These are phyloP conservation scores for Atta texana DNA, from an alignment of 1,140 invertebrate genomes.

Conservation along the genomic window DNA sequence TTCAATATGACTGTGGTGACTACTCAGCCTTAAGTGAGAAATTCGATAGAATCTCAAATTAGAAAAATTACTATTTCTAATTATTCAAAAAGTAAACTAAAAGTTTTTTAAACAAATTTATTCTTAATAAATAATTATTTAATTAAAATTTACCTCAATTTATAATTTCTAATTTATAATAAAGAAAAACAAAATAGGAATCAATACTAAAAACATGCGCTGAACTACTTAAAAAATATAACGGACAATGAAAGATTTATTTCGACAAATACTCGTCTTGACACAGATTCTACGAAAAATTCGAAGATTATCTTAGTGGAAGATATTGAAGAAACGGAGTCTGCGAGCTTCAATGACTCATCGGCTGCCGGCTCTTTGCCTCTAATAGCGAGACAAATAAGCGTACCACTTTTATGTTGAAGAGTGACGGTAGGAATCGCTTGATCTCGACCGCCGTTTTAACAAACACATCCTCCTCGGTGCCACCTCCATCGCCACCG, in stretches of 20 bases:
- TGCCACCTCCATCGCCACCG: slow-evolving; percentile 38
- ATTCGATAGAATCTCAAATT: not conserved
- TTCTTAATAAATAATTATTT: not conserved
- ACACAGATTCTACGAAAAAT: not conserved
- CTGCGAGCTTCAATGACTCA: not conserved
- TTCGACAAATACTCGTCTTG: not conserved
- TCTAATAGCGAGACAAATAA: not conserved
- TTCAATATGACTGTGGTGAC: too few relatives aligned
- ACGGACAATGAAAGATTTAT: not conserved
- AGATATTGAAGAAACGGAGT: not conserved
- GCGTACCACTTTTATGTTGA: slow-evolving; percentile 86
- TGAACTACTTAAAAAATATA: not conserved
- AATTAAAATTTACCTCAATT: not conserved
- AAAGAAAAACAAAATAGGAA: not conserved
- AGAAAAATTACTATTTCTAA: not conserved
- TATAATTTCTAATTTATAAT: not conserved
- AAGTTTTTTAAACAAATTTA: not conserved
- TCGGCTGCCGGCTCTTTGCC: not conserved
- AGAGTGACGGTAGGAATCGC: slow-evolving; percentile 84
- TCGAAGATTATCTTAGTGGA: not conserved
- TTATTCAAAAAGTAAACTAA: not conserved
- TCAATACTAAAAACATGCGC: not conserved
- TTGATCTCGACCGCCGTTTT: slow-evolving; percentile 84
- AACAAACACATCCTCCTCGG: slow-evolving; percentile 81
- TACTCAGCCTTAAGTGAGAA: not conserved